Evolutionary conservation across 2,113 vertebrate species (phyloP), one percentile per base, ranked within the genome.

Genomic region (Phrynosoma blainvillii): DNA sequence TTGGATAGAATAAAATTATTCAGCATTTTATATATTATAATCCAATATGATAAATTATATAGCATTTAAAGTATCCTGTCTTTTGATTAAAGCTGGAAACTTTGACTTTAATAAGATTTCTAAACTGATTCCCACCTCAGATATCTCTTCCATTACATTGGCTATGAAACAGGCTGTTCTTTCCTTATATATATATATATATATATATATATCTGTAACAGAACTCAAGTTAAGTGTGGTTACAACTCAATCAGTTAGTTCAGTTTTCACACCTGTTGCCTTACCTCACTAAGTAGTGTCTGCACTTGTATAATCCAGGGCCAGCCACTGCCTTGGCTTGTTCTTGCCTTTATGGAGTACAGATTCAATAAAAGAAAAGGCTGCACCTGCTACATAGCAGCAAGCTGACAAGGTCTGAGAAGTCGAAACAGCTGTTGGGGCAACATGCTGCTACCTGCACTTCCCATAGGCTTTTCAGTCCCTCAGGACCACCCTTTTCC

Each of bases 241-340:
- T 88, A 94, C 91, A 93, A 92, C 91, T 88, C 90, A 66, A 88
- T 89, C 86, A 74, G 0, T 92, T 93, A 90, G 91, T 90, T 91
- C 79, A n/a, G 75, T 94, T 95, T 94, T 94, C 95, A 95, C 97
- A 97, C 96, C 97, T 97, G 96, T 94, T 93, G 94, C 92, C 97
- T 97, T 97, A 98, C 97, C 97, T 98, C 97, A 97, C 97, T 97
- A 92, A 94, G 96, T 88, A 94, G 96, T 93, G 96, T 96, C 96
- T 96, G 96, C 96, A 92, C 96, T 96, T 94, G 96, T 95, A 93
- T 97, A 94, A 97, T 97, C 97, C 97, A 93, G 96, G 94, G 96
- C 95, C 95, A 96, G 95, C 94, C 95, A 91, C 95, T 95, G 96
- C 95, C 96, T 97, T 96, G 97, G 96, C 96, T 95, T 92, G 95